Evolutionary conservation across 2,888 invertebrate genomes (phyloP).

Genomic region (Sarcophaga variegata): DNA sequence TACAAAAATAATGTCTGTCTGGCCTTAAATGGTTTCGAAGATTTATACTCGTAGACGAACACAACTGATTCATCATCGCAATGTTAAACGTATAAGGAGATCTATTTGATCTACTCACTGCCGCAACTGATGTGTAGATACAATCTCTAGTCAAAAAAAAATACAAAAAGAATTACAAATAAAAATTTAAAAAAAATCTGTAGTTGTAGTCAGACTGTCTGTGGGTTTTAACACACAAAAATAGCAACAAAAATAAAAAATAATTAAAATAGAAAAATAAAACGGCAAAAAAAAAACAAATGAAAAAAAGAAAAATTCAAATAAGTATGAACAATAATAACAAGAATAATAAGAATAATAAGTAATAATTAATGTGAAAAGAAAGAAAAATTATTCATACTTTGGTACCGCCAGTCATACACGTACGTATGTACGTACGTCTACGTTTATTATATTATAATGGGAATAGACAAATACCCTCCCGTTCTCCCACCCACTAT

Average conservation of each 20-base stretch:
- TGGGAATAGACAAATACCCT: too few species aligned
- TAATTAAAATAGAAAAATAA: constrained; percentile 47
- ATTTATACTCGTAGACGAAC: constrained; percentile 61
- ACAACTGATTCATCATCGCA: constrained; percentile 65
- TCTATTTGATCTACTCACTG: constrained; percentile 35
- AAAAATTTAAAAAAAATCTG: constrained; percentile 30
- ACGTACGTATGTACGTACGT: too few species aligned
- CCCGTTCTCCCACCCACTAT: too few species aligned
- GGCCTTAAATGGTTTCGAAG: constrained; percentile 65
- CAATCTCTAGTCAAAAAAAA: neutral
- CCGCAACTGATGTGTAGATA: neutral
- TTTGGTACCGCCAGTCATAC: too few species aligned
- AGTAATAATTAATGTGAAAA: too few species aligned
- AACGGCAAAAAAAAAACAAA: constrained; percentile 3
- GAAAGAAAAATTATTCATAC: too few species aligned
- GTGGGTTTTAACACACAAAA: constrained; percentile 59
- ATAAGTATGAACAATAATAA: constrained; percentile 36
- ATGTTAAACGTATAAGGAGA: constrained; percentile 47
- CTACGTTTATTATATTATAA: too few species aligned
- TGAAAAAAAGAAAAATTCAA: constrained; percentile 32
- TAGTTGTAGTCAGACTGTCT: constrained; percentile 67
- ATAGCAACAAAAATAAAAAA: constrained; percentile 12
- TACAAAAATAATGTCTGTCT: constrained; percentile 48
- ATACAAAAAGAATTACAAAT: neutral
- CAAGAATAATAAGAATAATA: neutral